phyloP scores from a whole-genome alignment of 2,797 vertebrate species.

The Sebastes glaucus region DNA sequence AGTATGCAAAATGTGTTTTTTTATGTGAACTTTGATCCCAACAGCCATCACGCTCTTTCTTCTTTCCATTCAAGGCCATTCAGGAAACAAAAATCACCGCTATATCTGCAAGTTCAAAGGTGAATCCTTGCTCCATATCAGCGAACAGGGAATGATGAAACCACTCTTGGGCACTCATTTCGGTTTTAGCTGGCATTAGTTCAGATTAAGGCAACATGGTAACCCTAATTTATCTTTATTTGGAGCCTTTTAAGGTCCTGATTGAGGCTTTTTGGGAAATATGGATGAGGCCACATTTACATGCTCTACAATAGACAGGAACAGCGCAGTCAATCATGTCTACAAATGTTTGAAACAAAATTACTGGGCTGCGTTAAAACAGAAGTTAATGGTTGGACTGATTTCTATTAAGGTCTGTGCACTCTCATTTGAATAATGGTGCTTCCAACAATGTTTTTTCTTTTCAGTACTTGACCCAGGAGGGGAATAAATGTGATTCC shows the following conservation, averaged over 20 bases:
- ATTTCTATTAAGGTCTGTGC: conserved; percentile 81
- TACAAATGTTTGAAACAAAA: conserved; percentile 68
- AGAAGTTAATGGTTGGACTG: conserved; percentile 76
- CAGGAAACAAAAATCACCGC: conserved; percentile 9
- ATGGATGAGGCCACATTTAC: conserved; percentile 70
- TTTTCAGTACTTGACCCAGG: conserved; percentile 75
- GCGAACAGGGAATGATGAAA: conserved; percentile 50
- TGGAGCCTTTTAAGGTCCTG: conserved; percentile 70
- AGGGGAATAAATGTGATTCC: conserved; percentile 74
- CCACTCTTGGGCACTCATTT: conserved; percentile 64
- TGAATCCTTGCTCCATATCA: conserved; percentile 41
- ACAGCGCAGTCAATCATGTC: conserved; percentile 64
- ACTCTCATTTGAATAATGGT: conserved; percentile 87
- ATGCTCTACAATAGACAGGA: conserved; percentile 64
- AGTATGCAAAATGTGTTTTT: conserved; percentile 10
- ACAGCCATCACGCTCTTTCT: not conserved
- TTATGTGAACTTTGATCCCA: conserved; percentile 5
- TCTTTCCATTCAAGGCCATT: conserved; percentile 29
- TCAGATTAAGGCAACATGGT: conserved; percentile 70
- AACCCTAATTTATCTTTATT: conserved; percentile 76
- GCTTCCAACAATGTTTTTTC: conserved; percentile 73
- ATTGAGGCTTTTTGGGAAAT: conserved; percentile 74
- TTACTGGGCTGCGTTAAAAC: conserved; percentile 73
- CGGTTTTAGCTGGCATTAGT: conserved; percentile 70
- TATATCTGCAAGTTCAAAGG: conserved; percentile 36